Percentiles rank a stretch among this genome's conserved stretches.
These are phyloP conservation scores for Ypsolopha scabrella DNA, from an alignment of 2,888 invertebrate genomes.

Conservation along the genomic window DNA sequence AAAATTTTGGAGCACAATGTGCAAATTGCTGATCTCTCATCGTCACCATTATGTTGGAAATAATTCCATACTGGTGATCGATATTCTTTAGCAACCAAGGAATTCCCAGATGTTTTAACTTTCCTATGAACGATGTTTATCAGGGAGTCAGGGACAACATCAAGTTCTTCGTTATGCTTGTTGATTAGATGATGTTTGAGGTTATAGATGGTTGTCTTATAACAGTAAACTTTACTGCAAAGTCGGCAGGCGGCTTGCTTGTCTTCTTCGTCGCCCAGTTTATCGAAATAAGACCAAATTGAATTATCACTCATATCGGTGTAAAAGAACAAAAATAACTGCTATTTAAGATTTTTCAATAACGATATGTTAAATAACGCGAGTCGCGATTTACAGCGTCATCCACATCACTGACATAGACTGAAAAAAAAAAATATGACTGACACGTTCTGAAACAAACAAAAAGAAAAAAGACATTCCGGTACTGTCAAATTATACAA, in stretches of 20 bases:
- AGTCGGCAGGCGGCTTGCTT: background rate
- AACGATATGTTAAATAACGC: too few species aligned
- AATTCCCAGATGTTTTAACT: background rate
- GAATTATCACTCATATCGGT: background rate
- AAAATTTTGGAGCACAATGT: background rate
- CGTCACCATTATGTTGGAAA: background rate
- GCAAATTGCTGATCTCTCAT: background rate
- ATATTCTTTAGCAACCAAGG: background rate
- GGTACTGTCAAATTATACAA: too few species aligned
- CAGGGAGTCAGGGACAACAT: background rate
- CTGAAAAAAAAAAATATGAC: too few species aligned
- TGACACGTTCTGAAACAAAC: too few species aligned
- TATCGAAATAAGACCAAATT: background rate
- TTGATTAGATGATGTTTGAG: background rate
- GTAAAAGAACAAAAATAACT: too few species aligned
- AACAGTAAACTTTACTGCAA: background rate
- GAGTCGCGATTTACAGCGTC: too few species aligned
- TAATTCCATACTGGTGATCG: background rate
- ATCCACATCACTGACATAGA: too few species aligned
- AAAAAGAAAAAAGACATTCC: too few species aligned
- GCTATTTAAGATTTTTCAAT: too few species aligned
- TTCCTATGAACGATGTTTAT: background rate
- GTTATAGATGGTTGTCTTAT: background rate
- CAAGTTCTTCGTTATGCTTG: background rate
- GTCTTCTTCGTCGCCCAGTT: background rate